Evolutionary conservation across 2,888 invertebrate genomes (phyloP).

Genomic region (Orgyia antiqua): DNA sequence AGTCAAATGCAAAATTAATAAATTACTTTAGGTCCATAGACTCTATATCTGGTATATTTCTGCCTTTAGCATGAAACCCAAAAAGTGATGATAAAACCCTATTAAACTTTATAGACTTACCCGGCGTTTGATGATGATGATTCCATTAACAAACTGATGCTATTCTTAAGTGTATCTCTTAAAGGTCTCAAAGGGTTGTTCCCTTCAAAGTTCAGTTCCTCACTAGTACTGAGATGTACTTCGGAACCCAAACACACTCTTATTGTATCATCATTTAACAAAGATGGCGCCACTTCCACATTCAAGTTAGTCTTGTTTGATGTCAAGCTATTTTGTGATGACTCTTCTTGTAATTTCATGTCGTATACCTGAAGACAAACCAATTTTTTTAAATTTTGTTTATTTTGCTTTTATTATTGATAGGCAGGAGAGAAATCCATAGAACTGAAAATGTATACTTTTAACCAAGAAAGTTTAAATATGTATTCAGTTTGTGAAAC

Average conservation of each 20-base stretch:
- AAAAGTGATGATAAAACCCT: too few species aligned
- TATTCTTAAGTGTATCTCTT: constrained; percentile 65
- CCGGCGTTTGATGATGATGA: constrained; percentile 45
- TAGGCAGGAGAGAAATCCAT: too few species aligned
- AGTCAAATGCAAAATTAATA: too few species aligned
- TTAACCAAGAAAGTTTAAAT: too few species aligned
- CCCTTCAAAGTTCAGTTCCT: constrained; percentile 55
- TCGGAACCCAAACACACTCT: constrained; percentile 56
- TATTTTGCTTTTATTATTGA: background rate
- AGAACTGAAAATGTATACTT: too few species aligned
- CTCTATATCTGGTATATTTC: too few species aligned
- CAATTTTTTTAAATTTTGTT: background rate
- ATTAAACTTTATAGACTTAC: constrained; percentile 32
- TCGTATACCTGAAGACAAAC: constrained; percentile 50
- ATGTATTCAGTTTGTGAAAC: too few species aligned
- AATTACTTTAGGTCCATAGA: too few species aligned
- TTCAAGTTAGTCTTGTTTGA: constrained; percentile 31
- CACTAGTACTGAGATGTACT: constrained; percentile 61
- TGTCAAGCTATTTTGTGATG: constrained; percentile 43
- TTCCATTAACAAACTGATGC: constrained; percentile 64
- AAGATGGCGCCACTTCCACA: constrained; percentile 30
- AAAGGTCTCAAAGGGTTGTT: constrained; percentile 57
- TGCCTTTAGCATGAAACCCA: too few species aligned
- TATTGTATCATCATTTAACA: constrained; percentile 50
- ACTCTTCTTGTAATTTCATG: constrained; percentile 58